Evolutionary conservation across 2,888 invertebrate genomes (phyloP).

Genomic region (Drosophila siamana): DNA sequence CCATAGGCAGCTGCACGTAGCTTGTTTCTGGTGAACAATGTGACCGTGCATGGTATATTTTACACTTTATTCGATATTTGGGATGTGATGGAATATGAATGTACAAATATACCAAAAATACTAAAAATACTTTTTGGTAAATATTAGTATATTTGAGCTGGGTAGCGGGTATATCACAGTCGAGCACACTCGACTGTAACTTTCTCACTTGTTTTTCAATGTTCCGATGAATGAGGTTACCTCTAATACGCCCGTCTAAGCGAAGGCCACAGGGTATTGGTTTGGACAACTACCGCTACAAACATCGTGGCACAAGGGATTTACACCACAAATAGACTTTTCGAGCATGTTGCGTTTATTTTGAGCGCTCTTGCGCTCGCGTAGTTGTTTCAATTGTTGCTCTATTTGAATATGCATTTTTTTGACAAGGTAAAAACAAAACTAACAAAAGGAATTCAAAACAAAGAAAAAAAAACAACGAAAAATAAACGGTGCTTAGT

Average conservation of each 20-base stretch:
- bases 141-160: no score
- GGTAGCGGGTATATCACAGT: no score
- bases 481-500: constrained; percentile 1
- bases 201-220: no score
- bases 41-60: no score
- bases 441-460: constrained; percentile 7
- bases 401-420: constrained; percentile 44
- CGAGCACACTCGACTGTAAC: no score
- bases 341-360: constrained; percentile 19
- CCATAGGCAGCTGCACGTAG: no score
- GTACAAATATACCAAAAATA: no score
- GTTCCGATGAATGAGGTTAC: not conserved
- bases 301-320: constrained; percentile 7
- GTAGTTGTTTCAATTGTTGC: constrained; percentile 15
- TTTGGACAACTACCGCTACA: not conserved
- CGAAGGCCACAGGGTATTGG: not conserved
- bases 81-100: no score
- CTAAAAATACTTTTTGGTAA: no score
- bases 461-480: not conserved
- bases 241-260: not conserved
- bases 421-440: not conserved
- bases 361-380: constrained; percentile 17
- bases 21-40: no score
- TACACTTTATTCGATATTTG: no score
- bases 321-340: constrained; percentile 39